Conservation (phyloP, 2,113 vertebrate genomes). For the Gallinago paraguaiae region DNA sequence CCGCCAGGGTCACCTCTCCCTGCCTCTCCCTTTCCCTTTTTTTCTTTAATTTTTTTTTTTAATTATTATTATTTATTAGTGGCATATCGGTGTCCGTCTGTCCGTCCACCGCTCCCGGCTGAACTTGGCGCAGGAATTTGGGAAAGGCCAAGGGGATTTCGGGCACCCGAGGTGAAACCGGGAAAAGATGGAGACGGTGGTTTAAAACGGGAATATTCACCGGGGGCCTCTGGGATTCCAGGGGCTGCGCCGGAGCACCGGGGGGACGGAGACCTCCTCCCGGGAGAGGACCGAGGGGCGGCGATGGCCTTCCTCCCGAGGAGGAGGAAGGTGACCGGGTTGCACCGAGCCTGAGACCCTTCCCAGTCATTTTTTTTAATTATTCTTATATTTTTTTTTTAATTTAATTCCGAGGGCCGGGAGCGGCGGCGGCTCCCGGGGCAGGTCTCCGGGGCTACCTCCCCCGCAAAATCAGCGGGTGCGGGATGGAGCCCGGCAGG, state of each 20-base stretch:
- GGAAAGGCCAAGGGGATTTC: not conserved
- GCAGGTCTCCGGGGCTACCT: not conserved
- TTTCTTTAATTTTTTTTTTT: no score
- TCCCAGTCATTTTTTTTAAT: not conserved
- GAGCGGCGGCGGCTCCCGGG: not conserved
- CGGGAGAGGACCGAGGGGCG: not conserved
- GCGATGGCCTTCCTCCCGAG: not conserved
- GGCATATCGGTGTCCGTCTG: not conserved
- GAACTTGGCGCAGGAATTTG: not conserved
- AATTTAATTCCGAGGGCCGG: not conserved
- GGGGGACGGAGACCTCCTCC: not conserved
- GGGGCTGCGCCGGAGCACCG: not conserved
- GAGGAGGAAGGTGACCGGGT: not conserved
- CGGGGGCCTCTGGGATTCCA: not conserved
- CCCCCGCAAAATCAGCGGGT: not conserved
- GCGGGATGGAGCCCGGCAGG: not conserved
- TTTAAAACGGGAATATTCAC: slow-evolving; percentile 15
- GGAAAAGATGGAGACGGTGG: not conserved
- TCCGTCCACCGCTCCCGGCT: not conserved
- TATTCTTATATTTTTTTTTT: not conserved
- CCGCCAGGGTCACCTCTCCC: not conserved
- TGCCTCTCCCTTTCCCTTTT: no score
- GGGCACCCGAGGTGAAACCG: not conserved
- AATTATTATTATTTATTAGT: no score
- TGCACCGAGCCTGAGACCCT: not conserved